These are phyloP conservation scores for Heteromyza rotundicornis DNA, from an alignment of 2,888 invertebrate genomes.

Conservation along the genomic window DNA sequence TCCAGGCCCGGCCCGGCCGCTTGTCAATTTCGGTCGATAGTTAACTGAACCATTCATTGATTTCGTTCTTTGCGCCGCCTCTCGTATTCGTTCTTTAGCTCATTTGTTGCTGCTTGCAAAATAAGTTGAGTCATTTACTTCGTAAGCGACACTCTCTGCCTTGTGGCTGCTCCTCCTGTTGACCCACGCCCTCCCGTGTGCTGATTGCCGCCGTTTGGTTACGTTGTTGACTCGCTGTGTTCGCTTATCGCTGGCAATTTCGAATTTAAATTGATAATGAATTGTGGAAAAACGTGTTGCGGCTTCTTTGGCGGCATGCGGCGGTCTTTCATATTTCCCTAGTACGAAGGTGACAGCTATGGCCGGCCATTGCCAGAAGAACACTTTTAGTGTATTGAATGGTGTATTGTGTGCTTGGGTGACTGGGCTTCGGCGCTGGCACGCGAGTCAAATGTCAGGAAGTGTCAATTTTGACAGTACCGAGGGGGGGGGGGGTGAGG, in stretches of 20 bases:
- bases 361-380: neutral
- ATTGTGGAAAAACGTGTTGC: conserved; percentile 13
- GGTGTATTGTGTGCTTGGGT: neutral
- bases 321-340: conserved; percentile 8
- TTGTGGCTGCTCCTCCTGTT: neutral
- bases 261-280: conserved; percentile 13
- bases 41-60: neutral
- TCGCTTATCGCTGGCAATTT: conserved; percentile 6
- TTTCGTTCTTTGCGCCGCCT: neutral
- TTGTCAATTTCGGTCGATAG: neutral
- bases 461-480: conserved; percentile 23
- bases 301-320: conserved; percentile 1
- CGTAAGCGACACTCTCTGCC: neutral
- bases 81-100: too few species aligned
- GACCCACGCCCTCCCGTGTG: neutral
- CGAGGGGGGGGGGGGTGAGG: too few species aligned
- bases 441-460: conserved; percentile 24
- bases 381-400: neutral
- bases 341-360: neutral
- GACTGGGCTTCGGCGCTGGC: conserved; percentile 4
- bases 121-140: too few species aligned
- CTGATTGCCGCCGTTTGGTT: neutral
- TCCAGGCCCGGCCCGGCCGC: neutral
- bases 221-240: neutral
- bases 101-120: neutral